A percentile compares a stretch with the other conserved stretches of the same genome.
Evolutionary conservation across 2,888 invertebrate genomes (phyloP).

Genomic region (Callinectes sapidus): DNA sequence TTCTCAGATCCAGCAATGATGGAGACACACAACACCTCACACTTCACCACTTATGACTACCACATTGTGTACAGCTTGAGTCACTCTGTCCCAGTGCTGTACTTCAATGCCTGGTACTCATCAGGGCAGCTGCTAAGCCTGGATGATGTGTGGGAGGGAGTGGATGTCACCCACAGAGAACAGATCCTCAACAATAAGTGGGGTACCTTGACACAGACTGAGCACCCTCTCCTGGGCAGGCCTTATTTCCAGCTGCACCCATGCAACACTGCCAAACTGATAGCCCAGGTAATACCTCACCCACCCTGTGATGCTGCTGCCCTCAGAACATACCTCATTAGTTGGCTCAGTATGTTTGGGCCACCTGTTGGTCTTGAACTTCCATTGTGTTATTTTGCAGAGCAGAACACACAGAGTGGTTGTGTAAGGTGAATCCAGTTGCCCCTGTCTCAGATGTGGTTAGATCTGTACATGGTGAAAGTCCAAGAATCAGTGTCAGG

Average conservation of each 20-base stretch:
- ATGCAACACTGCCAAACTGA: constrained; percentile 63
- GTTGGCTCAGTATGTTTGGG: constrained; percentile 70
- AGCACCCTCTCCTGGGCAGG: constrained; percentile 68
- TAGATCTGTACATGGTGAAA: background rate
- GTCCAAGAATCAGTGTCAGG: background rate
- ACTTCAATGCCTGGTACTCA: constrained; percentile 61
- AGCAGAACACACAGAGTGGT: background rate
- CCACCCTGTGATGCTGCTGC: background rate
- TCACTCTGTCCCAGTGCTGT: constrained; percentile 65
- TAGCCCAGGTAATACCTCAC: constrained; percentile 42
- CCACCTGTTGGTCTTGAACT: constrained; percentile 63
- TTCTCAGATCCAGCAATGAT: constrained; percentile 36
- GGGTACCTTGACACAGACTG: constrained; percentile 62
- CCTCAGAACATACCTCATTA: constrained; percentile 52
- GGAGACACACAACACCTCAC: background rate
- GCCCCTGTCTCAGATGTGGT: background rate
- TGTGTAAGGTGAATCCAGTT: background rate
- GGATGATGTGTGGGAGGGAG: constrained; percentile 56
- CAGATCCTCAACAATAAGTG: constrained; percentile 53
- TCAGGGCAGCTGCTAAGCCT: constrained; percentile 57
- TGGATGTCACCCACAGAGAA: constrained; percentile 36
- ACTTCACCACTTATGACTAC: constrained; percentile 59
- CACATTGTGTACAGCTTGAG: constrained; percentile 63
- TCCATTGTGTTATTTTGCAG: constrained; percentile 54
- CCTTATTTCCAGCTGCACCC: constrained; percentile 68